Base-by-base conservation (phyloP, 2,888 invertebrate genomes). In the Parnassius mnemosyne region DNA sequence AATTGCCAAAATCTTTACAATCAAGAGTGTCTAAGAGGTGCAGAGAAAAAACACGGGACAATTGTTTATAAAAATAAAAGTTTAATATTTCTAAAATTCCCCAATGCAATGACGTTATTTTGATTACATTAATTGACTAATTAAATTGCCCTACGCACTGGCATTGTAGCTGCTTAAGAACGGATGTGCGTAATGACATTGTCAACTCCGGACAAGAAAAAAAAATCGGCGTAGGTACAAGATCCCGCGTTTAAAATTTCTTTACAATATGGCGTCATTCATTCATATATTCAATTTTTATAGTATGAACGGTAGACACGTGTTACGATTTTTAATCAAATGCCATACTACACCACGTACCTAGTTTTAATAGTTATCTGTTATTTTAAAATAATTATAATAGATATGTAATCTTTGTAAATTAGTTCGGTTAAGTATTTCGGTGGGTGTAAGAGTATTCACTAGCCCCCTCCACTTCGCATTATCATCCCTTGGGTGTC, bases 121-220 rank as follows among this genome's bases (percentile, higher is more conserved):
- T 74, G 76, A 69, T 70, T 16, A 60, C 63, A 74, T 78, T 82
- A 76, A 82, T 81, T 81, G 80, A 70, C 72, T 85, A 81, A 86
- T 85, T 83, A 82, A 79, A 82, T 83, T 80, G 83, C 80, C 78
- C 79, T 82, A 83, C 77, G 79, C 87, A 83, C 79, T 75, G 79
- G 78, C 80, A 82, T 83, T 68, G 69, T 68, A 62, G 60, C 63
- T 71, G 70, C 67, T 67, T 67, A 79, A 78, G 76, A 80, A 78
- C 86, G 89, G 89, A 89, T 85, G 87, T 87, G 83, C 84, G 84
- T 78, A 84, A 83, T 81, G 74, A 75, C 71, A 72, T 73, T 74
- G 76, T 77, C 79, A 77, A 78, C 68, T 70, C 54, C 66, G 73
- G 74, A 76, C 68, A 61, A 65, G 61, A 70, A 71, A 65, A 49